These are phyloP conservation scores for Neodiprion fabricii DNA, from an alignment of 1,140 invertebrate species.

Conservation along the genomic window DNA sequence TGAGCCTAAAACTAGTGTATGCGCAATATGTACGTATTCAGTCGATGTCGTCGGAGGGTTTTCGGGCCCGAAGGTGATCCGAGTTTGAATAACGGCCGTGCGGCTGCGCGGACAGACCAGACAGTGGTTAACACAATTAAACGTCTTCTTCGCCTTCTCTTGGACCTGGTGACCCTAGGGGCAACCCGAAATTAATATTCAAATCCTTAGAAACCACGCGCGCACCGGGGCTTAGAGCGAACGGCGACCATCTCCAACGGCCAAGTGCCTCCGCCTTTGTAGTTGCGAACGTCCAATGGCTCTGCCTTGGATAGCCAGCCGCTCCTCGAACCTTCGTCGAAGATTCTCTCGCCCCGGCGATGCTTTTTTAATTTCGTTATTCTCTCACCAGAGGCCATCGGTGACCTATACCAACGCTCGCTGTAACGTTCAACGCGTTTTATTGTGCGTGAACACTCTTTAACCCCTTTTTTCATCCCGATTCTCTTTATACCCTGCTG, in stretches of 20 bases:
- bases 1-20: no score
- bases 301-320: neutral
- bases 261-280: constrained; percentile 4
- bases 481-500: neutral
- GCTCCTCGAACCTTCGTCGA: neutral
- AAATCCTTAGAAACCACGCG: constrained; percentile 47
- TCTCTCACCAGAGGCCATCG: neutral
- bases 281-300: neutral
- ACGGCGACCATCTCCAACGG: constrained; percentile 4
- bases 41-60: neutral
- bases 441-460: constrained; percentile 2
- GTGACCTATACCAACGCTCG: neutral
- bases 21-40: no score
- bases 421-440: neutral
- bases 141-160: constrained; percentile 25
- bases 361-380: neutral
- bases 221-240: constrained; percentile 9
- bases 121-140: constrained; percentile 6
- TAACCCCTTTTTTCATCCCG: neutral
- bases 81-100: constrained; percentile 3
- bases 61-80: neutral
- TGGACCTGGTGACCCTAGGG: constrained; percentile 40
- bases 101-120: neutral
- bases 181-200: constrained; percentile 55
- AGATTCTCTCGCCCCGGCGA: neutral